These are phyloP conservation scores for Xiphophorus maculatus DNA, from an alignment of 2,113 vertebrate species.

Conservation along the genomic window DNA sequence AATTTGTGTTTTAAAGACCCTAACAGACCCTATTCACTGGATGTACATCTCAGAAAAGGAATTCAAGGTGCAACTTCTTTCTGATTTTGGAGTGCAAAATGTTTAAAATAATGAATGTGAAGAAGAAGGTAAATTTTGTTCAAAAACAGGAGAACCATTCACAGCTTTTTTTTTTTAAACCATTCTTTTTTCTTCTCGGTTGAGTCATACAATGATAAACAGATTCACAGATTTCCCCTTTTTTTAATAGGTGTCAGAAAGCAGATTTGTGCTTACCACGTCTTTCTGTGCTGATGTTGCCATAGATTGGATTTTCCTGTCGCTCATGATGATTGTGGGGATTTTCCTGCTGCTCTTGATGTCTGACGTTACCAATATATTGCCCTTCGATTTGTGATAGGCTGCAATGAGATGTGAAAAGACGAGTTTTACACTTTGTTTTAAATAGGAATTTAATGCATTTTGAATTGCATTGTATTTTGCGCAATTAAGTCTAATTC, in stretches of 20 bases:
- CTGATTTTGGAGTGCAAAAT: not conserved
- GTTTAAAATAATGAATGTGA: no score
- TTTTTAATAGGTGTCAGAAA: not conserved
- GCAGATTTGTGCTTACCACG: conserved; percentile 41
- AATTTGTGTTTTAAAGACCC: not conserved
- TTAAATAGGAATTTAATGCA: not conserved
- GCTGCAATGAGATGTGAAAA: conserved; percentile 24
- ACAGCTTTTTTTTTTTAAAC: not conserved
- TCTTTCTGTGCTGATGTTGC: conserved; percentile 73
- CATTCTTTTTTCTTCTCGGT: not conserved
- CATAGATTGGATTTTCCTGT: conserved; percentile 81
- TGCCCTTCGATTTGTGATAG: conserved; percentile 45
- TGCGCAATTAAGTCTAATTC: not conserved
- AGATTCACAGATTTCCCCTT: not conserved
- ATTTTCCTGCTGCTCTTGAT: conserved; percentile 40
- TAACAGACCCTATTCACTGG: not conserved
- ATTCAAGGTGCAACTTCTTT: not conserved
- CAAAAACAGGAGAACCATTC: not conserved
- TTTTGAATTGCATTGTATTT: not conserved
- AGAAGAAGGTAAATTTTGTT: not conserved
- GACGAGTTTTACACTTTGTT: not conserved
- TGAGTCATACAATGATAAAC: not conserved
- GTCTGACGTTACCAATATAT: conserved; percentile 46
- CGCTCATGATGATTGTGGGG: conserved; percentile 25
- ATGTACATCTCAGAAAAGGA: not conserved